A percentile compares a stretch with the other conserved stretches of the same genome.
phyloP scores from a whole-genome alignment of 2,888 invertebrate species.

The Athripsodes cinereus region DNA sequence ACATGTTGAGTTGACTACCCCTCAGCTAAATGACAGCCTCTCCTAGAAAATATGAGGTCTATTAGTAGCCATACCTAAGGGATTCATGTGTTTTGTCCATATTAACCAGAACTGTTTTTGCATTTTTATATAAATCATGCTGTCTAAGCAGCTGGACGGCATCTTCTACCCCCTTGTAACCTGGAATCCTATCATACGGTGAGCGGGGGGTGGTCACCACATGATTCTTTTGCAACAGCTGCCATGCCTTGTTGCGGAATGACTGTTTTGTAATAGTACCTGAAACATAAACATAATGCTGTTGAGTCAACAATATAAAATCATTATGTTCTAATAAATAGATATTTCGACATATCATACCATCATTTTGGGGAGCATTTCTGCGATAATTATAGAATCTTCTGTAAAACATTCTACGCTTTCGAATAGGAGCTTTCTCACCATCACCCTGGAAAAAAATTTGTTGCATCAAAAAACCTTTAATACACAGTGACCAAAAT shows the following conservation, averaged over 20 bases:
- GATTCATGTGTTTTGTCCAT: constrained; percentile 80
- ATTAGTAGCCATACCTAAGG: constrained; percentile 50
- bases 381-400: constrained; percentile 3
- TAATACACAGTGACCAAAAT: too few species aligned
- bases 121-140: constrained; percentile 68
- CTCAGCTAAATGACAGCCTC: too few species aligned
- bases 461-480: too few species aligned
- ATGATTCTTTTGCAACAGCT: constrained; percentile 65
- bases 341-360: neutral
- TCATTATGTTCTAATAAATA: neutral
- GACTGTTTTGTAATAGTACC: constrained; percentile 56
- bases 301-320: neutral
- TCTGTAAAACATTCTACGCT: neutral
- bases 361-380: constrained; percentile 2
- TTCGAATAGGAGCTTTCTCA: constrained; percentile 4
- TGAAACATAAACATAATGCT: neutral
- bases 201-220: constrained; percentile 63
- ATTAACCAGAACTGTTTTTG: constrained; percentile 62
- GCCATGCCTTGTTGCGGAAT: constrained; percentile 72
- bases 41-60: neutral
- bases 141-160: constrained; percentile 65
- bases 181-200: constrained; percentile 71
- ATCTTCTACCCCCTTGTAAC: constrained; percentile 69
- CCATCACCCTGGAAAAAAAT: constrained; percentile 5
- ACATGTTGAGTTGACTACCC: too few species aligned